phyloP scores from a whole-genome alignment of 2,797 vertebrate species.

The Semotilus atromaculatus region DNA sequence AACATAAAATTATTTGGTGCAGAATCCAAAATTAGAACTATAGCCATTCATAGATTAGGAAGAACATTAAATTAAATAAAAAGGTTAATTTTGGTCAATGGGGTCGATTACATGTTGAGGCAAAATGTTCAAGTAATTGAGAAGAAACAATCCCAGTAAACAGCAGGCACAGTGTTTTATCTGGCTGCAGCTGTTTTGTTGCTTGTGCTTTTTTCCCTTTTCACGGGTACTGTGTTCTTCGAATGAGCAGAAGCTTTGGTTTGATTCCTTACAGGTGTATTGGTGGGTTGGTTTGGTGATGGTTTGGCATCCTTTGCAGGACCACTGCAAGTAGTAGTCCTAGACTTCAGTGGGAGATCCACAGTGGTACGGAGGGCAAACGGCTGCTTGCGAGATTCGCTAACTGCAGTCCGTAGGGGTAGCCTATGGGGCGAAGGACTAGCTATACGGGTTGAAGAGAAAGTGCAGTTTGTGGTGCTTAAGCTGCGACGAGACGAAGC shows the following conservation, averaged over 20 bases:
- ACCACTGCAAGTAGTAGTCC: constrained; percentile 56
- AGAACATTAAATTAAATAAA: constrained; percentile 47
- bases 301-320: constrained; percentile 65
- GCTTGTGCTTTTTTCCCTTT: constrained; percentile 64
- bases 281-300: constrained; percentile 61
- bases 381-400: constrained; percentile 67
- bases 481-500: constrained; percentile 80
- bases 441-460: constrained; percentile 80
- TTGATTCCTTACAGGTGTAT: constrained; percentile 31
- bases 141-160: constrained; percentile 60
- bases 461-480: constrained; percentile 83
- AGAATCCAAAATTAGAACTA: constrained; percentile 37
- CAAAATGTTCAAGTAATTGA: constrained; percentile 58
- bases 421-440: constrained; percentile 90
- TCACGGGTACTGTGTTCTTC: constrained; percentile 58
- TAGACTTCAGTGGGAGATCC: constrained; percentile 69
- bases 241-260: constrained; percentile 54
- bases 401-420: constrained; percentile 70
- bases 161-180: constrained; percentile 73
- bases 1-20: constrained; percentile 52
- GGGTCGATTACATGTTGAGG: constrained; percentile 64
- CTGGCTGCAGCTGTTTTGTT: constrained; percentile 67
- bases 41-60: constrained; percentile 36
- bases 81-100: constrained; percentile 47
- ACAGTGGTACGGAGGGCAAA: constrained; percentile 74